phyloP scores from a whole-genome alignment of 2,113 vertebrate genomes.

The Buteo buteo region DNA sequence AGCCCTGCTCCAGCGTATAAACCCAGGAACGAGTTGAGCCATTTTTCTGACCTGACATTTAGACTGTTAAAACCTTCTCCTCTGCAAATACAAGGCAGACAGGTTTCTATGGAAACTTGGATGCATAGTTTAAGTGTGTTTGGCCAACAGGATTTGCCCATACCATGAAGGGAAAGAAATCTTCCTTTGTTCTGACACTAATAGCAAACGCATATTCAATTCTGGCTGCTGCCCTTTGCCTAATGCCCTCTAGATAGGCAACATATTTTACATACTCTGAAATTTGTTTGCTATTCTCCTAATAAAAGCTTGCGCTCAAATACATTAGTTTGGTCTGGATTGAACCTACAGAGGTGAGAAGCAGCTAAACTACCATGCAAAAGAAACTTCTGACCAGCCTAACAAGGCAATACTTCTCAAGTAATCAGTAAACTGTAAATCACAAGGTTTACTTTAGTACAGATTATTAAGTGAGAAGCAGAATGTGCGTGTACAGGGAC shows the following conservation, averaged over 20 bases:
- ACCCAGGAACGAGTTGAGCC: background rate
- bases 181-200: conserved; percentile 13
- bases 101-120: conserved; percentile 55
- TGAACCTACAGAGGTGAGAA: background rate
- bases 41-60: conserved; percentile 17
- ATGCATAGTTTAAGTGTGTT: background rate
- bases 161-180: conserved; percentile 33
- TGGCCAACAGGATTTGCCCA: conserved; percentile 23
- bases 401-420: background rate
- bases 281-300: background rate
- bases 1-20: background rate
- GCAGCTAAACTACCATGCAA: background rate
- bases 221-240: background rate
- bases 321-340: fast-evolving
- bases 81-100: background rate
- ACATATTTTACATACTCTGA: background rate
- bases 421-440: background rate
- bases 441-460: background rate
- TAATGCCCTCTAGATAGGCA: background rate
- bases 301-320: background rate
- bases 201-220: background rate
- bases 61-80: background rate
- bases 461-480: background rate
- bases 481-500: background rate
- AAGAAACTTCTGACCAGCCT: background rate